Base-by-base conservation (phyloP, 2,888 invertebrate species). In the Hydrotaea cyrtoneurina region DNA sequence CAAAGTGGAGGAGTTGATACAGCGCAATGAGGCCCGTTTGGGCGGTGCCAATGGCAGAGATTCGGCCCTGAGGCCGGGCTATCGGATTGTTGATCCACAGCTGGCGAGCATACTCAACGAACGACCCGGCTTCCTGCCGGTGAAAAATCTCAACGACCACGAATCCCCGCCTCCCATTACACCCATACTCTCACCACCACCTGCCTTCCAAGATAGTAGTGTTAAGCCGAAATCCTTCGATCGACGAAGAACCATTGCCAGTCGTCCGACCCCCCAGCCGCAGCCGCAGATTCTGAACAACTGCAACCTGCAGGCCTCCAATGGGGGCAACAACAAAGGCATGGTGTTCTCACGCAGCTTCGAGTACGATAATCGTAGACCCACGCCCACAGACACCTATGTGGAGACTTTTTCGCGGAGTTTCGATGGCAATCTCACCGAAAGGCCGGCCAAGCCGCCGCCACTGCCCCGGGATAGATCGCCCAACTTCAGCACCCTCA, bases 141-240 rank as follows among this genome's bases (percentile, higher is more conserved):
- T 93, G 0, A 91, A 91, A 82, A 90, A 89, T 73, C 88, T 90
- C 62, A 88, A 89, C 19, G 92, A 90, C 78, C 89, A 91, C 87
- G 92, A 93, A 72, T 94, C 95, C 0, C 95, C 95, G 43, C 95
- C 95, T 2, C 94, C 95, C n/a, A 92, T 95, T 15, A 95, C 95
- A 0, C 95, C 95, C 8, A 95, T 95, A 82, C 94, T 95, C 66
- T 95, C 95, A 17, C 95, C 95, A 11, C 95, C 95, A 0, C 95
- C 95, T 11, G 95, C 95, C 11, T 95, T 95, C 89, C 95, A 95
- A 89, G 95, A 95, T 86, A 92, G 92, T 86, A 92, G 91, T 80
- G 88, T 88, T 1, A 89, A 89, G 57, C 83, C 88, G 3, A 88
- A 89, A 13, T 88, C 89, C 26, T 87, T 87, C 17, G 91, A 90